These are phyloP conservation scores for Oscheius sp. DNA, from an alignment of 1,140 invertebrate genomes.

Conservation along the genomic window DNA sequence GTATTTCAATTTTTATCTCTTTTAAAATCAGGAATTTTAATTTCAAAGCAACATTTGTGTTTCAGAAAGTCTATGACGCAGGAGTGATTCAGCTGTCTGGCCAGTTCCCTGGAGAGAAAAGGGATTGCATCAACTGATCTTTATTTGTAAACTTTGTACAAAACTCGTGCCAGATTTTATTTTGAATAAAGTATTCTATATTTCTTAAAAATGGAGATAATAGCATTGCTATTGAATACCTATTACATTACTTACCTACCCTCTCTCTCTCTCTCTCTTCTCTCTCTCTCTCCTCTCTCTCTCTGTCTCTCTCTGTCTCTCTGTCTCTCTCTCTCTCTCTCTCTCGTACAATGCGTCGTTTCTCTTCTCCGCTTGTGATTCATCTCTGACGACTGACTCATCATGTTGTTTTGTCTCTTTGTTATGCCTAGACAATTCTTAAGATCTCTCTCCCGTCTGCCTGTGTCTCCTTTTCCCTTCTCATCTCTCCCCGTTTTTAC, in stretches of 20 bases:
- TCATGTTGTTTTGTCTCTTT: too few relatives aligned
- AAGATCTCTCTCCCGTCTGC: neutral
- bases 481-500: neutral
- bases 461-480: neutral
- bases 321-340: too few relatives aligned
- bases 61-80: slow-evolving; percentile 34
- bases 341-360: too few relatives aligned
- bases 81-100: slow-evolving; percentile 39
- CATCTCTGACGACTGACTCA: too few relatives aligned
- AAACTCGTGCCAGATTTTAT: too few relatives aligned
- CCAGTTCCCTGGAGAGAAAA: slow-evolving; percentile 36
- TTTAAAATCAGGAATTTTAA: too few relatives aligned
- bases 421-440: too few relatives aligned
- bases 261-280: neutral
- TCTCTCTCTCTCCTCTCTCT: too few relatives aligned
- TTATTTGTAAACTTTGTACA: too few relatives aligned
- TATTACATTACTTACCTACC: neutral
- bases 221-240: neutral
- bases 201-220: neutral
- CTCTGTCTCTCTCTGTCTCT: too few relatives aligned
- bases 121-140: slow-evolving; percentile 37
- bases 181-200: neutral
- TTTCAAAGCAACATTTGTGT: neutral
- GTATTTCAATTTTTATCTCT: neutral
- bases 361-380: too few relatives aligned